phyloP scores from a whole-genome alignment of 2,888 invertebrate genomes.

The Lasiommata megera region DNA sequence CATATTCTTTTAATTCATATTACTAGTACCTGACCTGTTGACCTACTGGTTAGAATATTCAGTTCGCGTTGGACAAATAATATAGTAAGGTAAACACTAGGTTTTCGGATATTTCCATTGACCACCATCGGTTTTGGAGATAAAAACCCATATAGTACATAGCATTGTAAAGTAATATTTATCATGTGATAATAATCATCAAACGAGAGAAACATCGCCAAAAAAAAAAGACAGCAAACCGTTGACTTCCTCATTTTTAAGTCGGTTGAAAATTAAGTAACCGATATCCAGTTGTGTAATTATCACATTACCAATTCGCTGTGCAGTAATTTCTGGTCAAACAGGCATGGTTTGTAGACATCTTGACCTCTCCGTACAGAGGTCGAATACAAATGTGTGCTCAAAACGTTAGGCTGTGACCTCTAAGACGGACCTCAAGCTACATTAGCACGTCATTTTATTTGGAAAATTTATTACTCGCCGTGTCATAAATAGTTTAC shows the following conservation, averaged over 20 bases:
- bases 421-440: constrained; percentile 9
- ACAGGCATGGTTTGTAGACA: not conserved
- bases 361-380: constrained; percentile 17
- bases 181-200: too few relatives aligned
- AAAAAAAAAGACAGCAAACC: too few relatives aligned
- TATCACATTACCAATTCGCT: constrained; percentile 8
- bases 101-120: too few relatives aligned
- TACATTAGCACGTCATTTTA: constrained; percentile 2
- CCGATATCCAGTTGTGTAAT: constrained; percentile 7
- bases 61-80: too few relatives aligned
- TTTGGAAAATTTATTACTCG: not conserved
- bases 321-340: constrained; percentile 4
- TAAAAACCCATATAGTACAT: too few relatives aligned
- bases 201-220: too few relatives aligned
- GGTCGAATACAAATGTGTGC: constrained; percentile 22
- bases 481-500: not conserved
- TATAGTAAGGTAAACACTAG: too few relatives aligned
- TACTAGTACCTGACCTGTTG: too few relatives aligned
- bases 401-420: constrained; percentile 12
- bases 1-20: too few relatives aligned
- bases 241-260: not conserved
- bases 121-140: too few relatives aligned
- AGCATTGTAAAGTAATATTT: too few relatives aligned
- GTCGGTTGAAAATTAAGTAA: not conserved
- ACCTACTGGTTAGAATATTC: too few relatives aligned